Evolutionary conservation across 2,113 vertebrate genomes (phyloP).

Genomic region (Boleophthalmus pectinirostris): DNA sequence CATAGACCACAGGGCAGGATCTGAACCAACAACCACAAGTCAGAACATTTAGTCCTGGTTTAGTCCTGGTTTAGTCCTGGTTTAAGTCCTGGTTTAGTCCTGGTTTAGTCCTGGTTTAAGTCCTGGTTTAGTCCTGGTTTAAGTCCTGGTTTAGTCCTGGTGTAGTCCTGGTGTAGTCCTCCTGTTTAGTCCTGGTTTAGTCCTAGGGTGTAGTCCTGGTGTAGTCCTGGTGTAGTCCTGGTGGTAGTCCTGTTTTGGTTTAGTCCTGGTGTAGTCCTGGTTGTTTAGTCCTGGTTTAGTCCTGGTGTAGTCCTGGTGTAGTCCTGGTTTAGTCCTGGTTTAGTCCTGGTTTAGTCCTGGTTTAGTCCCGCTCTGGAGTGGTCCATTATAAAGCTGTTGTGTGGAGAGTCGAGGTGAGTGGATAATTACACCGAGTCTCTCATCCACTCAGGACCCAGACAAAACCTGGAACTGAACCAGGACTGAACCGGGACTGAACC

Average conservation of each 20-base stretch:
- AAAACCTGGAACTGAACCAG: conserved; percentile 1
- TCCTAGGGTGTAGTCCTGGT: neutral
- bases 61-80: too few species aligned
- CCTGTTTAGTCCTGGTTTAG: neutral
- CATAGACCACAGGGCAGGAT: too few species aligned
- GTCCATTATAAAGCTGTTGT: neutral
- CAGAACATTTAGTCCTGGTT: neutral
- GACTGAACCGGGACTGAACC: neutral
- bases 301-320: neutral
- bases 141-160: neutral
- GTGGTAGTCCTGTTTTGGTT: neutral
- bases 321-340: neutral
- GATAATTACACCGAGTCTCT: neutral
- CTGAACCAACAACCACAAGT: too few species aligned
- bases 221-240: neutral
- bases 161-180: neutral
- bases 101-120: too few species aligned
- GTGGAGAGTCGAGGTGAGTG: neutral
- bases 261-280: neutral
- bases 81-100: too few species aligned
- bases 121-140: too few species aligned
- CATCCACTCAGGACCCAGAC: neutral
- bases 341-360: neutral
- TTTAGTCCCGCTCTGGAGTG: neutral
- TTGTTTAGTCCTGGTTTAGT: neutral